These are phyloP conservation scores for Pantherophis alleghaniensis DNA, from an alignment of 2,797 vertebrate genomes.

Conservation along the genomic window DNA sequence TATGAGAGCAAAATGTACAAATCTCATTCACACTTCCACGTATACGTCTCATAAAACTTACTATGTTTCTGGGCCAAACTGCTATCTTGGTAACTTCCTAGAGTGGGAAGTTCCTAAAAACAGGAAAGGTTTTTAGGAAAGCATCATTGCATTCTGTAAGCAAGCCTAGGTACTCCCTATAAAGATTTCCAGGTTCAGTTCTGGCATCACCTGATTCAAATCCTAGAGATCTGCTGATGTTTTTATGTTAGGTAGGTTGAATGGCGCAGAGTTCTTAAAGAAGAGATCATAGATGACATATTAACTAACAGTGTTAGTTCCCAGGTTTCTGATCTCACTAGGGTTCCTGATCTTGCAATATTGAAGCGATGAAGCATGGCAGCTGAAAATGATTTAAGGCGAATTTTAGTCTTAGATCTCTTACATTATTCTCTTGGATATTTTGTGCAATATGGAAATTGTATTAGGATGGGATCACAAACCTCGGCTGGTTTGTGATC, in stretches of 20 bases:
- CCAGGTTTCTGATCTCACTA: not conserved
- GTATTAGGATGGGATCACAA: not conserved
- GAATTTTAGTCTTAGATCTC: not conserved
- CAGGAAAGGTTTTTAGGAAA: not conserved
- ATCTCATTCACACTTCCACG: not conserved
- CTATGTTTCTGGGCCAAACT: not conserved
- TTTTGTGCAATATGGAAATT: not conserved
- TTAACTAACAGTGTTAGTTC: not conserved
- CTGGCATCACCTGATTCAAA: not conserved
- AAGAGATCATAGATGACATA: not conserved
- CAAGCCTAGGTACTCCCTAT: not conserved
- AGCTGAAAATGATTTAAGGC: not conserved
- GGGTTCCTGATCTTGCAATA: not conserved
- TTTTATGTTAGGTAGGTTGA: not conserved
- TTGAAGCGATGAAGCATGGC: not conserved
- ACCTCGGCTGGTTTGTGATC: not conserved
- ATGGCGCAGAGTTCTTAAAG: too few relatives aligned
- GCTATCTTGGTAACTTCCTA: not conserved
- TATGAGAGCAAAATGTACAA: not conserved
- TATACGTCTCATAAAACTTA: not conserved
- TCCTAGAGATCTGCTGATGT: not conserved
- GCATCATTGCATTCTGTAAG: not conserved
- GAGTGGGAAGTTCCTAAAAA: not conserved
- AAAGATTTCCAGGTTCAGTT: not conserved
- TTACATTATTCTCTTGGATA: not conserved